Evolutionary conservation across 2,888 invertebrate species (phyloP).

Genomic region (Acleris literana): DNA sequence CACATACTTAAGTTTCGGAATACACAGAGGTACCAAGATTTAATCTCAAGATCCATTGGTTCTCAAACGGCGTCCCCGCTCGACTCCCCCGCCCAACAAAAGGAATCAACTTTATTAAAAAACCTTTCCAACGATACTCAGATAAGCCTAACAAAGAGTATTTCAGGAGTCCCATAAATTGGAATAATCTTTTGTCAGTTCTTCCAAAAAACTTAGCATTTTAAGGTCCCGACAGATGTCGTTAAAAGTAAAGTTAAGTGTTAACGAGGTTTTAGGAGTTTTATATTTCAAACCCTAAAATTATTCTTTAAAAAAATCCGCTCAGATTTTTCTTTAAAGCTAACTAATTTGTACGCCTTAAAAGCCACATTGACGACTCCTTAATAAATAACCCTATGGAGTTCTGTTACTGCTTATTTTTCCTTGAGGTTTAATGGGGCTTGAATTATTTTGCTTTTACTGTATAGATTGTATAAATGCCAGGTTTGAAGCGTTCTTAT

Average conservation of each 20-base stretch:
- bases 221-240: neutral
- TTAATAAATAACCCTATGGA: too few species aligned
- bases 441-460: too few species aligned
- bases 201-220: neutral
- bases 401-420: too few species aligned
- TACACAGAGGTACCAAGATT: too few species aligned
- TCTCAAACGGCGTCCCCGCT: too few species aligned
- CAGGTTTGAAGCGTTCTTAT: too few species aligned
- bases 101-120: conserved; percentile 1
- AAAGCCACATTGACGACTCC: neutral
- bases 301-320: neutral
- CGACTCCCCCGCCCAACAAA: neutral
- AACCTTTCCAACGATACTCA: neutral
- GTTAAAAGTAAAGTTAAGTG: neutral
- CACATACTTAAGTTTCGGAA: too few species aligned
- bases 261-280: neutral
- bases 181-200: neutral
- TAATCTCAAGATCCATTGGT: too few species aligned
- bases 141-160: neutral
- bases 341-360: neutral
- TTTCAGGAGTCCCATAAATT: neutral
- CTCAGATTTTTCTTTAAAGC: neutral
- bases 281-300: neutral
- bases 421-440: too few species aligned
- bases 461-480: too few species aligned